These are phyloP conservation scores for Dendrocincla tyrannina DNA, from an alignment of 2,797 vertebrate species.

Conservation along the genomic window DNA sequence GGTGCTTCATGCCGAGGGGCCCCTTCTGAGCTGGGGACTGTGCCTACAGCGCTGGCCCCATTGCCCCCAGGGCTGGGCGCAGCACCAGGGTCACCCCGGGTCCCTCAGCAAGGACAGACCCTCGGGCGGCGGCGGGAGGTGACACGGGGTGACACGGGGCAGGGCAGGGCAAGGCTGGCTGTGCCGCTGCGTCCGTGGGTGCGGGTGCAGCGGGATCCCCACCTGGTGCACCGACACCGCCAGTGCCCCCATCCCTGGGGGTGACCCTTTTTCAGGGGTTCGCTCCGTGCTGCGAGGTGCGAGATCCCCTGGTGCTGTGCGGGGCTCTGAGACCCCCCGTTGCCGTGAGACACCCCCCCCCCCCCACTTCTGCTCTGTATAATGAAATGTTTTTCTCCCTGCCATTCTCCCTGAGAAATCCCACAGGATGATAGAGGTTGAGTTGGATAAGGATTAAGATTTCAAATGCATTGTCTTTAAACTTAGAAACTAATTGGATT, in stretches of 20 bases:
- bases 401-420: background rate
- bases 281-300: background rate
- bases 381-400: background rate
- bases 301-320: background rate
- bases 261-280: background rate
- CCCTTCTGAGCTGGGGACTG: background rate
- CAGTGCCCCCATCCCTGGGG: background rate
- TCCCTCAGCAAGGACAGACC: background rate
- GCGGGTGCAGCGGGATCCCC: background rate
- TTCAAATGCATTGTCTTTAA: slow-evolving; percentile 8
- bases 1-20: background rate
- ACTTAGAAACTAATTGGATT: background rate
- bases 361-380: background rate
- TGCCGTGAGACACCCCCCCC: no score
- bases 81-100: background rate
- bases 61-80: rapidly evolving
- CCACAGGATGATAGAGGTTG: background rate
- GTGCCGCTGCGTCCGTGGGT: background rate
- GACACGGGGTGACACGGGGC: background rate
- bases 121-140: background rate
- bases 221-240: background rate
- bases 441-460: background rate
- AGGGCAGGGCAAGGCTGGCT: background rate
- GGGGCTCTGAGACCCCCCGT: background rate
- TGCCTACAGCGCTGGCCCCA: background rate